Conservation (phyloP, 2,113 vertebrate species). For the Tyrannus savana region DNA sequence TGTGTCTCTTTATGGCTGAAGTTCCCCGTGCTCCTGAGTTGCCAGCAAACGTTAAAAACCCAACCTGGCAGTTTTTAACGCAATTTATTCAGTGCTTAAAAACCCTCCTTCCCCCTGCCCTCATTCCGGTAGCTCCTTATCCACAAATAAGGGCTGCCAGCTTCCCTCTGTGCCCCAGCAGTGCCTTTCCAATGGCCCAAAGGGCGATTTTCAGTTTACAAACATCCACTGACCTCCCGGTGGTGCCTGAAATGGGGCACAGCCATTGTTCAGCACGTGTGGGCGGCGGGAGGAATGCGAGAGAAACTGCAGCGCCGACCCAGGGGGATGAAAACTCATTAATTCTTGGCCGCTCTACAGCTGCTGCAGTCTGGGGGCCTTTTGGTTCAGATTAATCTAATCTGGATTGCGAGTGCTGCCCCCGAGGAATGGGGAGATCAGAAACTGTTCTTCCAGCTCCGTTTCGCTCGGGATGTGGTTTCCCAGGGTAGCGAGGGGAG, state of each 20-base stretch:
- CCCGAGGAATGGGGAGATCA: not conserved
- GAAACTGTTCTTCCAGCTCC: accelerated
- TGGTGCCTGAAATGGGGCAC: not conserved
- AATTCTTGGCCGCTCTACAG: not conserved
- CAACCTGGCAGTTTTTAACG: not conserved
- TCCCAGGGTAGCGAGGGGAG: not conserved
- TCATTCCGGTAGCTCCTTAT: not conserved
- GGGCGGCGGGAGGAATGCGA: not conserved
- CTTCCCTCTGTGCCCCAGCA: not conserved
- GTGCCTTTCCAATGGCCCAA: accelerated
- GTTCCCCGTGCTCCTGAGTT: not conserved
- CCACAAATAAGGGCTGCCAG: not conserved
- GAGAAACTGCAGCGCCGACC: not conserved
- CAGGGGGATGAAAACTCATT: not conserved
- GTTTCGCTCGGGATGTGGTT: not conserved
- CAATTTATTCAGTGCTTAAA: not conserved
- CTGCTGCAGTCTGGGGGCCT: not conserved
- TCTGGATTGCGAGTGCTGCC: not conserved
- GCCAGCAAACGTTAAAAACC: not conserved
- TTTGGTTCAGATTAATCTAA: not conserved
- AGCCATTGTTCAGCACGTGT: not conserved
- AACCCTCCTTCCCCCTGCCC: not conserved
- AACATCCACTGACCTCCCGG: accelerated
- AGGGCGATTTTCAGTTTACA: not conserved
- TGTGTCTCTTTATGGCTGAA: not conserved